These are phyloP conservation scores for Drosophila mayri DNA, from an alignment of 1,140 invertebrate species.

Conservation along the genomic window DNA sequence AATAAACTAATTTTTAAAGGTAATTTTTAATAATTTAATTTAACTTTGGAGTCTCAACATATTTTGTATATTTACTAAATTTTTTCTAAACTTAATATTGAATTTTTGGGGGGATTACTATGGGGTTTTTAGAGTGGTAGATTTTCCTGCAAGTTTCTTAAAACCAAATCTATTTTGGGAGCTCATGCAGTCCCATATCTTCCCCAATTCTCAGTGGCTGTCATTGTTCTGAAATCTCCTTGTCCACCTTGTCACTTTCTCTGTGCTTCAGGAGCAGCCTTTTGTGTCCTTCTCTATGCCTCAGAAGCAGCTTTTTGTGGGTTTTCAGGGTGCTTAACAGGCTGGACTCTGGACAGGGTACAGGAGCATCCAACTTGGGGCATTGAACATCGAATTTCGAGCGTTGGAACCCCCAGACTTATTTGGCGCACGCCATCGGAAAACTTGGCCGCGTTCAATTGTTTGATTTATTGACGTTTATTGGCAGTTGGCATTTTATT, in stretches of 20 bases:
- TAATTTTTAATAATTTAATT: no score
- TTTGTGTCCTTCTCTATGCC: neutral
- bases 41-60: no score
- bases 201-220: neutral
- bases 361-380: neutral
- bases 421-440: conserved; percentile 66
- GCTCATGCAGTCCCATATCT: neutral
- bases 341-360: neutral
- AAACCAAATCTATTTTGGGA: neutral
- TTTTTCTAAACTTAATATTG: no score
- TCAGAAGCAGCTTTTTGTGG: neutral
- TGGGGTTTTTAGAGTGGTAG: no score
- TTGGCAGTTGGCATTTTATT: conserved; percentile 82
- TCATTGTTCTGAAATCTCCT: neutral
- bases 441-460: conserved; percentile 71
- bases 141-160: neutral
- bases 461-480: conserved; percentile 80
- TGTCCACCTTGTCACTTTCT: neutral
- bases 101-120: no score
- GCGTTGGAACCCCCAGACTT: conserved; percentile 43
- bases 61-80: no score
- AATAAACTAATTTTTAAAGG: no score
- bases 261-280: neutral
- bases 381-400: neutral
- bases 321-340: neutral